Base-by-base conservation (phyloP, 2,797 vertebrate species). In the Sternarchorhynchus goeldii region DNA sequence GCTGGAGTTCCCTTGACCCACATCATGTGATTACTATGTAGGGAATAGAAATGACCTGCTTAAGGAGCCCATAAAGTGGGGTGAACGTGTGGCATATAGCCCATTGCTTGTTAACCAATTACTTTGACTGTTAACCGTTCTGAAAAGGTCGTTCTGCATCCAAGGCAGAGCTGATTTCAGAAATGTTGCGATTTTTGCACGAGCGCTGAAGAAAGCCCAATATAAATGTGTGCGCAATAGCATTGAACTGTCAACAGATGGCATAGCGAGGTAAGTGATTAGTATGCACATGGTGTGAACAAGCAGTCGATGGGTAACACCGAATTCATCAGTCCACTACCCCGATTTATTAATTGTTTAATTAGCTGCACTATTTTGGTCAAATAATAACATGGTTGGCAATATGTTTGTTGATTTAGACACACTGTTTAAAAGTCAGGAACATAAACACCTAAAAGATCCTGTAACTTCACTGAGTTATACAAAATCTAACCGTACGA, bases 161-260 rank as follows among this genome's bases (percentile, higher is more conserved):
- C 58, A 25, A 41, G 6, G 1, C 6, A 41, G 36, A 5, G 36
- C 36, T 39, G 25, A 25, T 25, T 25, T 25, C 25, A 25, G 25
- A 25, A 25, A 25, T 25, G 25, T 25, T 18, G 4, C 55, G 12
- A 21, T 21, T 25, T 62, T 62, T 31, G 2, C 10, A 12, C 2
- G 12, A 50, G 29, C 1, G 16, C 6, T 5, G 0, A 53, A 29
- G 12, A 62, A 53, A 1, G 20, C 39, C 16, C 25, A n/a, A n/a
- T 16, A 66, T 4, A 10, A 0, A 34, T 2, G 12, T 14, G 68
- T 59, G 70, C 69, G 88, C 85, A 91, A 84, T 92, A 88, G 67
- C 90, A 82, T 80, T 63, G 17, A 86, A 80, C 78, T 79, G 87
- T 88, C 92, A 90, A 92, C 89, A 92, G 91, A 91, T 91, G 91